phyloP scores from a whole-genome alignment of 2,113 vertebrate species.

The Corythaixoides concolor region DNA sequence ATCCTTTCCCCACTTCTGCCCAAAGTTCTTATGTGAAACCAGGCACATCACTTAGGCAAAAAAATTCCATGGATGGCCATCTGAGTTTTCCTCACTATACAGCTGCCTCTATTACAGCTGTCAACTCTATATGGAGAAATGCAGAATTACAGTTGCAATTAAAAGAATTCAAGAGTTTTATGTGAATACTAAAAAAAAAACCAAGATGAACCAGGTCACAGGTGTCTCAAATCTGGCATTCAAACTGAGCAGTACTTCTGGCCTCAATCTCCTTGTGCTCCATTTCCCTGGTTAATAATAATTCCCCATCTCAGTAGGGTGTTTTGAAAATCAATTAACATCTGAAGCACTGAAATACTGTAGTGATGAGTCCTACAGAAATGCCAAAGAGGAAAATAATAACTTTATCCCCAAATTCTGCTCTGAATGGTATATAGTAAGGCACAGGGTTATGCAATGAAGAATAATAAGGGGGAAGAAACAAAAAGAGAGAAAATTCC shows the following conservation, averaged over 20 bases:
- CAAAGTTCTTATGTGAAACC: not conserved
- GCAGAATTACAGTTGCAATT: not conserved
- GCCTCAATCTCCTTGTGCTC: conserved; percentile 26
- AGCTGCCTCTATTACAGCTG: not conserved
- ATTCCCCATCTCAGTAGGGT: not conserved
- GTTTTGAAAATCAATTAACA: conserved; percentile 45
- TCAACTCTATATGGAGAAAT: not conserved
- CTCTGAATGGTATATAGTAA: not conserved
- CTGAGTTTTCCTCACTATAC: not conserved
- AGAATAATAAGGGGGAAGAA: not conserved
- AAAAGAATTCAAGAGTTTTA: not conserved
- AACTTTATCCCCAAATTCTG: not conserved
- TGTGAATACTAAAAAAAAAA: not conserved
- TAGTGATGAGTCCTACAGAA: not conserved
- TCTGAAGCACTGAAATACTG: not conserved
- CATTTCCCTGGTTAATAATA: conserved; percentile 37
- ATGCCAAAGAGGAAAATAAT: not conserved
- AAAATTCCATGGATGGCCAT: not conserved
- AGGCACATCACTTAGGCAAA: not conserved
- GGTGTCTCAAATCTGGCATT: not conserved
- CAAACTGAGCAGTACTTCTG: conserved; percentile 1
- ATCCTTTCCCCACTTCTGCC: not conserved
- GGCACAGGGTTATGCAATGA: not conserved
- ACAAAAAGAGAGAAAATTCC: too few relatives aligned
- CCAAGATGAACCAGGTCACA: not conserved